Conservation (phyloP, 37 sponge, comb jelly and placozoan species). For the Halichondria panicea region DNA sequence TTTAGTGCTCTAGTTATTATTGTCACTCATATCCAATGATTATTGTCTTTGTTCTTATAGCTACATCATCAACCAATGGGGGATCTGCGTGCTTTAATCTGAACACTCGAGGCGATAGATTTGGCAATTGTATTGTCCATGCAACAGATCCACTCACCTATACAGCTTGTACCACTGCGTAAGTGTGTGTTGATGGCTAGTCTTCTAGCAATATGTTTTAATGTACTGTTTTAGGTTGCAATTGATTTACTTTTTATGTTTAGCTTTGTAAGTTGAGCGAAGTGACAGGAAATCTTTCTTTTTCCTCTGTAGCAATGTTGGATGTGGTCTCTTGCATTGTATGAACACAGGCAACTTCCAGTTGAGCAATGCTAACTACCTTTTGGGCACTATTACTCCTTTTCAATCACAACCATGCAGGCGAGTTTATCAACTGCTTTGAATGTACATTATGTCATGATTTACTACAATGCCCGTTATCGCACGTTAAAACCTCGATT, state of each 20-base stretch:
- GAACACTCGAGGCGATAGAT: constrained; percentile 27
- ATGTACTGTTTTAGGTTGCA: background rate
- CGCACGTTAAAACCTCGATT: too few species aligned
- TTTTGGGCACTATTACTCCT: too few species aligned
- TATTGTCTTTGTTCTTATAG: background rate
- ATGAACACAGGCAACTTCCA: too few species aligned
- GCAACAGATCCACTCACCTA: background rate
- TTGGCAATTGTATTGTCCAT: constrained; percentile 60
- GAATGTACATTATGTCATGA: background rate
- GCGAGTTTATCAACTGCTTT: background rate
- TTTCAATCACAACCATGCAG: too few species aligned
- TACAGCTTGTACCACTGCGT: constrained; percentile 32
- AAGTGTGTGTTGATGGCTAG: background rate
- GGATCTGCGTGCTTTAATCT: background rate
- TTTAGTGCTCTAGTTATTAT: background rate
- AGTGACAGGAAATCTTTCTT: too few species aligned
- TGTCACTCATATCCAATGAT: background rate
- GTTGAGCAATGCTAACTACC: too few species aligned
- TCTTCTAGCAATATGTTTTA: background rate
- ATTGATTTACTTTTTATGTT: background rate
- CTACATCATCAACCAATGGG: too few species aligned
- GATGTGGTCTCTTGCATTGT: constrained; percentile 43
- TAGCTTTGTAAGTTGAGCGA: too few species aligned
- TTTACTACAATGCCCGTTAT: too few species aligned
- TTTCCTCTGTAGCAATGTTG: constrained; percentile 14